Base-by-base conservation (phyloP, 2,113 vertebrate genomes). In the Cacatua alba region DNA sequence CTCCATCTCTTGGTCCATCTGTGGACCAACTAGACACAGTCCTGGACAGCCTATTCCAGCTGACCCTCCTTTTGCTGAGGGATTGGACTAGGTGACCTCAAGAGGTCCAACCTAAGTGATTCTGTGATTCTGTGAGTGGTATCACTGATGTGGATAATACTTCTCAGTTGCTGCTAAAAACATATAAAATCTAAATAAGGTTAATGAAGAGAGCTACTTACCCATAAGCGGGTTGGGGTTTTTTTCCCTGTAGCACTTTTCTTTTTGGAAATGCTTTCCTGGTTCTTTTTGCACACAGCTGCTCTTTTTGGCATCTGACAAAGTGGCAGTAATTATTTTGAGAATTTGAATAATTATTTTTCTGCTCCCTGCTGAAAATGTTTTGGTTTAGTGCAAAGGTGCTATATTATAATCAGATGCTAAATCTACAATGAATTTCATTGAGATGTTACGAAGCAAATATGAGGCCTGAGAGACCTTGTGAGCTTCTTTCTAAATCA, bases 161-260 rank as follows among this genome's bases (percentile, higher is more conserved):
- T 78, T 71, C 71, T 67, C 17, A 18, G 35, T 35, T 84, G 37
- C 80, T 86, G 41, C 44, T 91, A 44, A 70, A 82, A 83, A 10
- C 29, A 19, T 16, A 26, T 6, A 17, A 71, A 75, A 59, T 72
- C 29, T 57, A n/a, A 71, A 64, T 26, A 17, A 39, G 18, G 31
- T 69, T 71, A 55, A 62, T 1, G 2, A 71, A 46, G 33, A 78
- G 21, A 46, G 21, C 41, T 72, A 13, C 41, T 81, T 64, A 62
- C 19, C 37, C 23, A 29, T 19, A 14, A 69, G 19, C 0, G 0
- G 33, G 57, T 59, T 15, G 33, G 9, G 3, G 5, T 8, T n/a
- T 48, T 72, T 44, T 82, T 59, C 52, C 18, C 44, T 68, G 31
- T 21, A 69, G 41, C 0, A 0, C 51, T 93, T 90, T 83, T 78